Evolutionary conservation across 2,797 vertebrate genomes (phyloP).

Genomic region (Sebastes iracundus): DNA sequence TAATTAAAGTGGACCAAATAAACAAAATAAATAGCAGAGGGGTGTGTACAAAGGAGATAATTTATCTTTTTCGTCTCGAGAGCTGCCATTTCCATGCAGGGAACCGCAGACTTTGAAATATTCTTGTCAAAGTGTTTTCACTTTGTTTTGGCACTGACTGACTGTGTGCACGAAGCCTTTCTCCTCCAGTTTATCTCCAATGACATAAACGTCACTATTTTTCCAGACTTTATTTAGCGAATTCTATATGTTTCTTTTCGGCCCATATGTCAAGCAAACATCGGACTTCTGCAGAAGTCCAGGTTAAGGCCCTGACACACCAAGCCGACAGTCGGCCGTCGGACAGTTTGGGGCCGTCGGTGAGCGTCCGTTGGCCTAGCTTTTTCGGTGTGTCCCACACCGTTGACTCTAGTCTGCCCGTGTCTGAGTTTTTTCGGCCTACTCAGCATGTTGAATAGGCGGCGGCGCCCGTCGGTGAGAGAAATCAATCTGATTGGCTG

Average conservation of each 20-base stretch:
- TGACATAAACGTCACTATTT: not conserved
- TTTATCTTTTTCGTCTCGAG: not conserved
- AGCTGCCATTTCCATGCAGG: not conserved
- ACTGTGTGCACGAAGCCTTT: not conserved
- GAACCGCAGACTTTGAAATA: not conserved
- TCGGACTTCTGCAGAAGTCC: not conserved
- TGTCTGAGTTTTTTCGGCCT: too few relatives aligned
- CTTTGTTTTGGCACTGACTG: not conserved
- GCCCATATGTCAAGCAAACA: too few relatives aligned
- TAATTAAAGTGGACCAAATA: not conserved
- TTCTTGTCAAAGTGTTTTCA: too few relatives aligned
- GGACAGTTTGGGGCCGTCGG: too few relatives aligned
- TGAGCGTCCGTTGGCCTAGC: too few relatives aligned
- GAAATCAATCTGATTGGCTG: too few relatives aligned
- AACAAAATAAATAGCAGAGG: not conserved
- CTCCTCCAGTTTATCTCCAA: not conserved
- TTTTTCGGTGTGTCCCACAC: too few relatives aligned
- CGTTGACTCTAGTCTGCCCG: too few relatives aligned
- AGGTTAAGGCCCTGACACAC: not conserved
- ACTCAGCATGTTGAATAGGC: too few relatives aligned
- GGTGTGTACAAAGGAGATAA: not conserved
- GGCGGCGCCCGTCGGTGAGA: too few relatives aligned
- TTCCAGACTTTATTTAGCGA: not conserved
- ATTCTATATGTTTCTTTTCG: too few relatives aligned
- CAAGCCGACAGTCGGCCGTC: fast-evolving